Percentiles rank a stretch among this genome's conserved stretches.
Evolutionary conservation across 2,113 vertebrate species (phyloP).

Genomic region (Zosterops hypoxanthus): DNA sequence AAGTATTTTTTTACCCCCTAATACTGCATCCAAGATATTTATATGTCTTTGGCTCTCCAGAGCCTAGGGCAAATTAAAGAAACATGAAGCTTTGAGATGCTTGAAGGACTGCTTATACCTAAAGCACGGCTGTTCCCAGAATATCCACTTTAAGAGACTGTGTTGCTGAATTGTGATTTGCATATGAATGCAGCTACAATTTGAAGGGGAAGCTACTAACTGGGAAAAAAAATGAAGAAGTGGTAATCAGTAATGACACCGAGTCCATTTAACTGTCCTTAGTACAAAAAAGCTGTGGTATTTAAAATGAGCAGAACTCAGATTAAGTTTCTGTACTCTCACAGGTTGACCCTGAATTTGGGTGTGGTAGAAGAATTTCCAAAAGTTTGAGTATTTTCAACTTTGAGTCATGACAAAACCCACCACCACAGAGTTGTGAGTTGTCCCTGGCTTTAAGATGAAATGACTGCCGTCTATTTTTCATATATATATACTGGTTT

Average conservation of each 20-base stretch:
- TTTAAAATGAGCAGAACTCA: neutral
- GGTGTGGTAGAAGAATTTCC: neutral
- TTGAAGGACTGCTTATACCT: neutral
- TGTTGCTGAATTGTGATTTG: neutral
- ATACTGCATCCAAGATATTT: neutral
- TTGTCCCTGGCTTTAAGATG: neutral
- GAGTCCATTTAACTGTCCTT: neutral
- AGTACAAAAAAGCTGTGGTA: neutral
- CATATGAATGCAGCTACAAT: rapidly evolving
- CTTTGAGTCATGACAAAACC: neutral
- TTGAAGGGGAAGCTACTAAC: neutral
- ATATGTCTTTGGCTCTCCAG: neutral
- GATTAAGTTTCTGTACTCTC: neutral
- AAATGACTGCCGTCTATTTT: neutral
- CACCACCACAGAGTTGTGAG: neutral
- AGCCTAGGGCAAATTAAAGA: neutral
- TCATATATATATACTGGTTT: neutral
- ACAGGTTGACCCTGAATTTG: neutral
- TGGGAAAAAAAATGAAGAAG: neutral
- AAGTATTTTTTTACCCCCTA: rapidly evolving
- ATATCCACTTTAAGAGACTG: neutral
- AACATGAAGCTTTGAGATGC: neutral
- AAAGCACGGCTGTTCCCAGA: neutral
- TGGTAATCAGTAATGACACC: neutral
- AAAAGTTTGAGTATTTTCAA: neutral